phyloP scores from a whole-genome alignment of 2,888 invertebrate species.

The Nomada ruficornis region DNA sequence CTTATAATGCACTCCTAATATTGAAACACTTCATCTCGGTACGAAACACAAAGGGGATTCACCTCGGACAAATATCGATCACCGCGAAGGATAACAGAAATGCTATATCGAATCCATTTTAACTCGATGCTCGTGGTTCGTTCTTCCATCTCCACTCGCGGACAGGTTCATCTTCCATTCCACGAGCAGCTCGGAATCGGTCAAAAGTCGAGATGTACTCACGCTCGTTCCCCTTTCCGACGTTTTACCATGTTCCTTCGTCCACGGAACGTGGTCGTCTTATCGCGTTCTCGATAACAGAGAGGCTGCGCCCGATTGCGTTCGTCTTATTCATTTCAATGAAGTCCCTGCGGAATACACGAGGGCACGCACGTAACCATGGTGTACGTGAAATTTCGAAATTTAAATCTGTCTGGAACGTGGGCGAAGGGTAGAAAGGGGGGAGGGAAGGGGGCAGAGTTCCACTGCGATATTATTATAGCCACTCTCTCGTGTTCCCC shows the following conservation, averaged over 20 bases:
- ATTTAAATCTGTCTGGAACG: conserved; percentile 80
- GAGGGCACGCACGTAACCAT: conserved; percentile 54
- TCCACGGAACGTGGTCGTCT: conserved; percentile 50
- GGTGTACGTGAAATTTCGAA: conserved; percentile 69
- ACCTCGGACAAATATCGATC: neutral
- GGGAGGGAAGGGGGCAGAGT: conserved; percentile 1
- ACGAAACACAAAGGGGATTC: neutral
- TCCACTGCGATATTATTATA: conserved; percentile 50
- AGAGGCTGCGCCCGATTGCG: conserved; percentile 33
- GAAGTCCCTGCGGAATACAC: conserved; percentile 43
- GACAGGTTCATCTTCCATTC: conserved; percentile 20
- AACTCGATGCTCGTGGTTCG: conserved; percentile 3
- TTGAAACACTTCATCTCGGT: neutral
- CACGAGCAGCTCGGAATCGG: conserved; percentile 38
- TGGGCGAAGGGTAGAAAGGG: neutral
- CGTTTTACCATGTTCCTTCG: conserved; percentile 51
- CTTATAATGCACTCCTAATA: conserved; percentile 25
- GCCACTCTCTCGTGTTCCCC: conserved; percentile 49
- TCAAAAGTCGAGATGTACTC: conserved; percentile 30
- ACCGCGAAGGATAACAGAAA: conserved; percentile 9
- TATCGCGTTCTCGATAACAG: conserved; percentile 65
- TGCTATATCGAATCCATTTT: conserved; percentile 10
- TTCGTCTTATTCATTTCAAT: conserved; percentile 27
- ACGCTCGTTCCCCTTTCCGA: conserved; percentile 54
- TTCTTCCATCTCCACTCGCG: conserved; percentile 7